Conservation (phyloP, 2,113 vertebrate species). For the Lucifuga dentata region DNA sequence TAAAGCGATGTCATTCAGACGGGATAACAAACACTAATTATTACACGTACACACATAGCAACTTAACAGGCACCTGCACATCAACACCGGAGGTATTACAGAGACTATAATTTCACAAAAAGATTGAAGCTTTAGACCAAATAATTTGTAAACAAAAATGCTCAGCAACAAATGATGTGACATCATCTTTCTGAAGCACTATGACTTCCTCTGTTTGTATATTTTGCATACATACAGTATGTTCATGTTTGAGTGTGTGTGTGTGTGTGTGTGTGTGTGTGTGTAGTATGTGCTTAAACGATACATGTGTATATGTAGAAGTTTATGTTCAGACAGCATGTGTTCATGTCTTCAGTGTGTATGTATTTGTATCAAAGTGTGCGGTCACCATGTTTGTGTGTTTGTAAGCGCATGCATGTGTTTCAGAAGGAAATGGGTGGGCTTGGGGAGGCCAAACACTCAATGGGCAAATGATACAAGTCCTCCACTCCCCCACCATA, state of each 20-base stretch:
- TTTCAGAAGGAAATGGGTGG: slow-evolving; percentile 45
- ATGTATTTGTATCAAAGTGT: not conserved
- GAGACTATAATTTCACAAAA: not conserved
- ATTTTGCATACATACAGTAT: too few species aligned
- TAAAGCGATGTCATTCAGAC: not conserved
- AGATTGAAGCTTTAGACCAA: not conserved
- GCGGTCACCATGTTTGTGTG: slow-evolving; percentile 24
- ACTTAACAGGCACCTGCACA: not conserved
- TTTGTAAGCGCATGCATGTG: slow-evolving; percentile 12
- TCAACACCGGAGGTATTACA: not conserved
- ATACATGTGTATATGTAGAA: too few species aligned
- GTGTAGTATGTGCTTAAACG: not conserved
- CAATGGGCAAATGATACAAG: slow-evolving; percentile 69
- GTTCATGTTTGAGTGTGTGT: too few species aligned
- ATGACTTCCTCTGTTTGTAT: too few species aligned
- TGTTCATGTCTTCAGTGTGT: slow-evolving; percentile 6
- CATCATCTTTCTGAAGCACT: too few species aligned
- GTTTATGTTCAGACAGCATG: too few species aligned
- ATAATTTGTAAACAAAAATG: not conserved
- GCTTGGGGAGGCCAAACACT: slow-evolving; percentile 62
- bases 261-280: not conserved
- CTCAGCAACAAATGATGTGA: too few species aligned
- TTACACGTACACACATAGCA: too few species aligned
- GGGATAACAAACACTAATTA: not conserved
- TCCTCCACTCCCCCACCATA: slow-evolving; percentile 70